Conservation (phyloP, 2,888 invertebrate species). For the Mimumesa dahlbomi region DNA sequence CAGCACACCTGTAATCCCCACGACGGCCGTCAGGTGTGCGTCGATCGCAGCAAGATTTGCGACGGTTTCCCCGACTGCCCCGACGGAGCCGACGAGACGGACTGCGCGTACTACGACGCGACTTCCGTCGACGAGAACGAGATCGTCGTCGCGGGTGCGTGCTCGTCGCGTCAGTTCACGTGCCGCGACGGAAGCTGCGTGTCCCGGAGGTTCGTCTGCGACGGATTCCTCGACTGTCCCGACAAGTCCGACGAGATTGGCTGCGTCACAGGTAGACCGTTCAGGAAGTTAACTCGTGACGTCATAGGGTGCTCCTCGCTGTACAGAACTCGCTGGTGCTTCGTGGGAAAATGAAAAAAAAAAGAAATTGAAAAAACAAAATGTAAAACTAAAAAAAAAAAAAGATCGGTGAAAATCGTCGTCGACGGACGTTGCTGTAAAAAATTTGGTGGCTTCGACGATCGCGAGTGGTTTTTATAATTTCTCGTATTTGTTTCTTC, state of each 20-base stretch:
- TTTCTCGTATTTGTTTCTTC: no score
- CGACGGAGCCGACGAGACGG: constrained; percentile 84
- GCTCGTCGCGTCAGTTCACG: constrained; percentile 35
- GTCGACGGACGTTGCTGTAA: neutral
- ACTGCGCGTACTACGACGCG: constrained; percentile 78
- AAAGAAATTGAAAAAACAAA: no score
- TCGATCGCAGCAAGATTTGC: no score
- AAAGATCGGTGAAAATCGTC: neutral
- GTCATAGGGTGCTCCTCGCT: constrained; percentile 1
- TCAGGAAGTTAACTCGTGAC: neutral
- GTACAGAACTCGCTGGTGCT: constrained; percentile 10
- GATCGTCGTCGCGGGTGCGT: neutral
- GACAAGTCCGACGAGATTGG: constrained; percentile 83
- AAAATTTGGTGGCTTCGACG: neutral
- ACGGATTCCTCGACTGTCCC: constrained; percentile 83
- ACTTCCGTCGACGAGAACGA: neutral
- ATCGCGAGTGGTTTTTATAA: neutral
- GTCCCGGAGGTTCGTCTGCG: constrained; percentile 81
- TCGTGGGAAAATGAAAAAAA: neutral
- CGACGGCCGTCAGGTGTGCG: no score
- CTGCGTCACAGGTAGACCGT: constrained; percentile 59
- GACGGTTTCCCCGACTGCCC: constrained; percentile 83
- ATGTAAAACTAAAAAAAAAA: no score
- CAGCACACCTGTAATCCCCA: no score
- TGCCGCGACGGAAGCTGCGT: constrained; percentile 83